Evolutionary conservation across 2,797 vertebrate genomes (phyloP), one percentile per base, ranked within the genome.

Genomic region (Hozukius guyotensis): DNA sequence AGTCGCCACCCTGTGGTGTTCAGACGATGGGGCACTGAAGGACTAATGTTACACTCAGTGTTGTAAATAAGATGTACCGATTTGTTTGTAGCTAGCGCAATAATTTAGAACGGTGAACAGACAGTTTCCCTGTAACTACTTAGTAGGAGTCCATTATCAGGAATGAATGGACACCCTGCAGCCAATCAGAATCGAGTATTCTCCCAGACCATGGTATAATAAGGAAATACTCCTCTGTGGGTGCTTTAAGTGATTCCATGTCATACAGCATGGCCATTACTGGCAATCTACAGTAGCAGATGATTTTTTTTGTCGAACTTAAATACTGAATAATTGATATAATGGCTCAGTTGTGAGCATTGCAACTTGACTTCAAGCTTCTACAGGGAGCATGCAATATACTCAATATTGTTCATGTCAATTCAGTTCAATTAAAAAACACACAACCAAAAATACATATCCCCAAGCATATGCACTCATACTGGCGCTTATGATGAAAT

Each of bases 291-390:
- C 66, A 55, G n/a, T 8, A 46, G 71, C 46, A 55, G 65, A 72
- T 46, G 49, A 55, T 80, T 75, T 88, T 87, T 57, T 20, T 20
- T 49, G 24, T 73, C 4, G 2, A 27, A 80, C 8, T 69, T 76
- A 53, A 81, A 67, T 9, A n/a, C 62, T 85, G 78, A 87, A 87
- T 90, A 65, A 87, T 86, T 88, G 27, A 75, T 83, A 13, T 1
- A 22, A 16, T 1, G 27, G 73, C 76, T 78, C 77, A 80, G 62
- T 18, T 29, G 63, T 56, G 38, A 70, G 66, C 66, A 27, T 61
- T 65, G 13, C 24, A 68, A 46, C 56, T 31, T 7, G 49, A 74
- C 76, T 77, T 76, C 9, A 32, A 53, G 82, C 65, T 61, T 74
- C 87, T 61, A 9, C 22, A 22, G 73, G 65, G 32, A 72, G 65